A percentile compares a stretch with the other conserved stretches of the same genome.
phyloP scores from a whole-genome alignment of 2,797 vertebrate genomes.

The Enteromius mattozi region DNA sequence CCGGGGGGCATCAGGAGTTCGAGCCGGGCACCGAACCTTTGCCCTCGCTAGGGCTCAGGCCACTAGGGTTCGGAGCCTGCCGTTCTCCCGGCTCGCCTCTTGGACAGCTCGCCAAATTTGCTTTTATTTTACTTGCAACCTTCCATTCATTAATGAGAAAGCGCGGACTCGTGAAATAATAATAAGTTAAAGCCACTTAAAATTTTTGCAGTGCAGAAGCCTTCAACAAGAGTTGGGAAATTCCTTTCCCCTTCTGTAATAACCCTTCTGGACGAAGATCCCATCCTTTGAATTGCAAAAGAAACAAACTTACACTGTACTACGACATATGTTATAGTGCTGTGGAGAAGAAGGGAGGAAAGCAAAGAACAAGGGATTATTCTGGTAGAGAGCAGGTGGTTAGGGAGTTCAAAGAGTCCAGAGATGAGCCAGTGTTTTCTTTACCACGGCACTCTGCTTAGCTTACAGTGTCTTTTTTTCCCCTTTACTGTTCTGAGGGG shows the following conservation, averaged over 20 bases:
- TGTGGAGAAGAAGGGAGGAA: conserved; percentile 15
- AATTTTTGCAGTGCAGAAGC: not conserved
- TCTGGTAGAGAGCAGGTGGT: conserved; percentile 72
- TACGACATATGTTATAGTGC: conserved; percentile 30
- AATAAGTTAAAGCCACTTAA: not conserved
- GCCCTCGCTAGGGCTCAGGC: too few relatives aligned
- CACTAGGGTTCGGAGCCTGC: too few relatives aligned
- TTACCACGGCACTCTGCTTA: conserved; percentile 52
- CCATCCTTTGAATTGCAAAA: conserved; percentile 39
- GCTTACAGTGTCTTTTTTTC: conserved; percentile 21
- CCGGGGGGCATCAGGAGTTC: too few relatives aligned
- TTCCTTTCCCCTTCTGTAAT: conserved; percentile 42
- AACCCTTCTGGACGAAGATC: not conserved
- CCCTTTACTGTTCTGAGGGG: conserved; percentile 12
- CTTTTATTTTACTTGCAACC: too few relatives aligned
- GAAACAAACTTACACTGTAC: conserved; percentile 49
- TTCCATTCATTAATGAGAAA: too few relatives aligned
- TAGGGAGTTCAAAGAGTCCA: conserved; percentile 69
- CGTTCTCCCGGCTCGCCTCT: too few relatives aligned
- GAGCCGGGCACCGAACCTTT: too few relatives aligned
- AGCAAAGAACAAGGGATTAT: conserved; percentile 42
- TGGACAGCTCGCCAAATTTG: too few relatives aligned
- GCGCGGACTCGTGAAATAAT: too few relatives aligned
- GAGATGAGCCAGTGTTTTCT: conserved; percentile 73
- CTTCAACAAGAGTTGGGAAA: conserved; percentile 9